phyloP scores from a whole-genome alignment of 2,888 invertebrate genomes.

The Bugula neritina region DNA sequence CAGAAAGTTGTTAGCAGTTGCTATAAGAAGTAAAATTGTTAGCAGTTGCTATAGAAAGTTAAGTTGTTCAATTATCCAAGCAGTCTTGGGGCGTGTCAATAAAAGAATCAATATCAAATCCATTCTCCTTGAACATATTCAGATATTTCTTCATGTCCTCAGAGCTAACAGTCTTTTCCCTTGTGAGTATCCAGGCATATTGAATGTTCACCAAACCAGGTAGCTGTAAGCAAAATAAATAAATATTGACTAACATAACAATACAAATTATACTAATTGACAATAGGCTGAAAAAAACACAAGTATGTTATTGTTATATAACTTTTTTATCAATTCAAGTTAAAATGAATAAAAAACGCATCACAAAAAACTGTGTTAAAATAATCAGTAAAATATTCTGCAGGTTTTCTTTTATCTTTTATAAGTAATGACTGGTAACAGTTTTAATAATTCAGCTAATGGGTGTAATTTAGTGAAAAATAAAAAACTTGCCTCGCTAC shows the following conservation, averaged over 20 bases:
- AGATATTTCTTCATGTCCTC: constrained; percentile 32
- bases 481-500: neutral
- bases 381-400: too few relatives aligned
- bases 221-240: too few relatives aligned
- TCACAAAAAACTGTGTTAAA: too few relatives aligned
- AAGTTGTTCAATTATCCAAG: neutral
- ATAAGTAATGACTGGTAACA: neutral
- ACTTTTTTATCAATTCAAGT: too few relatives aligned
- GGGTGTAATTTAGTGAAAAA: neutral
- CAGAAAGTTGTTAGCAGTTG: too few relatives aligned
- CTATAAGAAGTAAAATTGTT: too few relatives aligned
- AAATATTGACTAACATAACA: too few relatives aligned
- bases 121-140: constrained; percentile 31
- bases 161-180: constrained; percentile 33
- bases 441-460: neutral
- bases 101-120: constrained; percentile 33
- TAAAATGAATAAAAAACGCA: too few relatives aligned
- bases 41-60: too few relatives aligned
- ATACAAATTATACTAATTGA: neutral
- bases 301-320: too few relatives aligned
- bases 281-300: neutral
- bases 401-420: neutral
- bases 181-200: constrained; percentile 37
- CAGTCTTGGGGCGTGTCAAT: constrained; percentile 31
- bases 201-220: constrained; percentile 35